phyloP scores from a whole-genome alignment of 2,797 vertebrate genomes.

The Garrulus glandarius region DNA sequence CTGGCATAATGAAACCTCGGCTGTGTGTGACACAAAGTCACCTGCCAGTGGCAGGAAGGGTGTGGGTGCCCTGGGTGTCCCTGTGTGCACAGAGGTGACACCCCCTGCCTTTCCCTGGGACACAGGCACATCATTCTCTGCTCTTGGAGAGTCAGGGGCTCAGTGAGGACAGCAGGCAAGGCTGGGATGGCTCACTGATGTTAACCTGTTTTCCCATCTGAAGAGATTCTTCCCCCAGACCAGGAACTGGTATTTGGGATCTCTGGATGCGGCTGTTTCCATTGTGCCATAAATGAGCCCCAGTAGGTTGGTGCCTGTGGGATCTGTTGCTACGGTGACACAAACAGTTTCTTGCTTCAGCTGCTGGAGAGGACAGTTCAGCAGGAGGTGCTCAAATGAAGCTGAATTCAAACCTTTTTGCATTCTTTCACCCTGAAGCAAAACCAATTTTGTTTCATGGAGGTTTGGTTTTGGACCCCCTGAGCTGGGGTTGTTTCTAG shows the following conservation, averaged over 20 bases:
- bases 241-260: background rate
- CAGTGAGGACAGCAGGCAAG: rapidly evolving
- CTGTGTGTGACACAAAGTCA: rapidly evolving
- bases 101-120: rapidly evolving
- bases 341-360: background rate
- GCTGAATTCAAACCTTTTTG: background rate
- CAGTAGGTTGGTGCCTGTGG: rapidly evolving
- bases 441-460: background rate
- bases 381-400: background rate
- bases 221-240: background rate
- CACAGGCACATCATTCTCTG: rapidly evolving
- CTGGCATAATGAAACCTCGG: rapidly evolving
- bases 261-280: background rate
- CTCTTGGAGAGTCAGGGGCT: background rate
- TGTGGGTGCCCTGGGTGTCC: rapidly evolving
- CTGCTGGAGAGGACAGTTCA: background rate
- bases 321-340: background rate
- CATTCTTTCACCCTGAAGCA: background rate
- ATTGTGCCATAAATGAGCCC: background rate
- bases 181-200: rapidly evolving
- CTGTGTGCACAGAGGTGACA: rapidly evolving
- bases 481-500: background rate
- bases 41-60: background rate
- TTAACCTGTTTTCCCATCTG: background rate
- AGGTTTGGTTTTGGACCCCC: background rate